phyloP scores from a whole-genome alignment of 92 coral and sea anemone species.

The Actinostola sp. region DNA sequence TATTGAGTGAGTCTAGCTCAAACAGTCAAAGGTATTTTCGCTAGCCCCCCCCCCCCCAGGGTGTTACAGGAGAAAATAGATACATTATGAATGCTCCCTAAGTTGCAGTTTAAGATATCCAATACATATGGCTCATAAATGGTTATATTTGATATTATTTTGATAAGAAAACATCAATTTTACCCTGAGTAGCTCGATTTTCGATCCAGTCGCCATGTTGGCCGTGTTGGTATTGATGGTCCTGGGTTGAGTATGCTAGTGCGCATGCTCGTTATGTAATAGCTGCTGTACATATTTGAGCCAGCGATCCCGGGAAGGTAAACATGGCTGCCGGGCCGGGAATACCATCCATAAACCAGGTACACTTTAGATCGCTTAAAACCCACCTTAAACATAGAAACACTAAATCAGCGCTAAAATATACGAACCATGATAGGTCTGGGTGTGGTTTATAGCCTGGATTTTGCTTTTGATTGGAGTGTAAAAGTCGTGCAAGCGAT shows the following conservation, averaged over 20 bases:
- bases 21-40: too few species aligned
- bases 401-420: neutral
- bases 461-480: neutral
- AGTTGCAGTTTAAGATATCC: too few species aligned
- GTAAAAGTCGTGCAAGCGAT: too few species aligned
- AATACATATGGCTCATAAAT: too few species aligned
- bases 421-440: neutral
- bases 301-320: slow-evolving; percentile 58
- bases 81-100: too few species aligned
- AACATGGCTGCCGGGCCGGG: slow-evolving; percentile 93
- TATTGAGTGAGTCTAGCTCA: too few species aligned
- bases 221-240: neutral
- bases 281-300: slow-evolving; percentile 35
- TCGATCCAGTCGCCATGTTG: slow-evolving; percentile 97
- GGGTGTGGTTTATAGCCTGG: neutral
- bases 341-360: slow-evolving; percentile 87
- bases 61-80: too few species aligned
- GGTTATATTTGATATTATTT: neutral
- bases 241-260: neutral
- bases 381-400: neutral
- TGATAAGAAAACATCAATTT: neutral
- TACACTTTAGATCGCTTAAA: slow-evolving; percentile 28
- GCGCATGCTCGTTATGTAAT: slow-evolving; percentile 23
- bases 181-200: slow-evolving; percentile 96
- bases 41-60: too few species aligned